Evolutionary conservation across 2,797 vertebrate species (phyloP).

Genomic region (Alca torda): DNA sequence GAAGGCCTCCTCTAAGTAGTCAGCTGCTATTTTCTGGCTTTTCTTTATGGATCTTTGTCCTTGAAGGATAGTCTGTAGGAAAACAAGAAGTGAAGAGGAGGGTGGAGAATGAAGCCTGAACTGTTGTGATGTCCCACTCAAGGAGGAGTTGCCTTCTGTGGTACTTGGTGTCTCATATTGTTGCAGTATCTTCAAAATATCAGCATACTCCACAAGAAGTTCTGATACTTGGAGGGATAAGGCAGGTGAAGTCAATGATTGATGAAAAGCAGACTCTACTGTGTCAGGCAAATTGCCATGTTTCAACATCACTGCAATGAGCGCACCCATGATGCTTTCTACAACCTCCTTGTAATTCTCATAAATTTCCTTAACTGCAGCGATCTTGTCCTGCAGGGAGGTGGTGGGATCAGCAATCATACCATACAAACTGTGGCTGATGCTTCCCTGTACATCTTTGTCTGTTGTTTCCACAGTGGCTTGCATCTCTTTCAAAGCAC

Average conservation of each 20-base stretch:
- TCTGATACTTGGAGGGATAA: slow-evolving; percentile 56
- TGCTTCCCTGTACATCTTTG: neutral
- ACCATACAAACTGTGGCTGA: neutral
- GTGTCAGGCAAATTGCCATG: neutral
- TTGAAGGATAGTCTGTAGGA: neutral
- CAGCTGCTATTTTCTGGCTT: neutral
- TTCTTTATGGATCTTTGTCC: neutral
- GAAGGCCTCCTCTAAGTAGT: slow-evolving; percentile 41
- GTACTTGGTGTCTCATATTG: neutral
- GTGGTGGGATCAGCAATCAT: neutral
- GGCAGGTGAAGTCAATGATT: slow-evolving; percentile 25
- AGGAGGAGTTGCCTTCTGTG: neutral
- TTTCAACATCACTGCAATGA: slow-evolving; percentile 34
- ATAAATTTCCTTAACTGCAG: neutral
- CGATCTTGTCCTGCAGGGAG: neutral
- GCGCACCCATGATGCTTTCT: neutral
- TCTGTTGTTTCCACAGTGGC: neutral
- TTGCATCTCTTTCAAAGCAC: slow-evolving; percentile 56
- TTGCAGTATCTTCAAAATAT: slow-evolving; percentile 25
- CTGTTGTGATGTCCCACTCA: neutral
- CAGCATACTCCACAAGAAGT: slow-evolving; percentile 37
- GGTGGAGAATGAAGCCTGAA: neutral
- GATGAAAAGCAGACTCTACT: slow-evolving; percentile 44
- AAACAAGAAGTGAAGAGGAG: neutral
- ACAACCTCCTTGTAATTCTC: neutral